Evolutionary conservation across 2,797 vertebrate genomes (phyloP).

Genomic region (Intellagama lesueurii): DNA sequence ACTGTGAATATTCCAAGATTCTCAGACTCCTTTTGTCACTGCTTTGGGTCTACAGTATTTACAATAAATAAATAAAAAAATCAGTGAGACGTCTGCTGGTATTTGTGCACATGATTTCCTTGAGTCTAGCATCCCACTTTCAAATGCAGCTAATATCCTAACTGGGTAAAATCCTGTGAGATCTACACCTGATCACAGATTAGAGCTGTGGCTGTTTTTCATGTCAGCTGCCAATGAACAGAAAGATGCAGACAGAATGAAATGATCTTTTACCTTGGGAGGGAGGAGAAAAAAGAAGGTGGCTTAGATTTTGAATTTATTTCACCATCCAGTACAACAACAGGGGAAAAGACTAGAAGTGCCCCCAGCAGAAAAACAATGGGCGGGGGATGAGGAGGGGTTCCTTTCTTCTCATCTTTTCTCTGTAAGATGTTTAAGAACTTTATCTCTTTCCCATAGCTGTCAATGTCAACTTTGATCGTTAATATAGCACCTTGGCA

Average conservation of each 20-base stretch:
- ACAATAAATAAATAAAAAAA: not conserved
- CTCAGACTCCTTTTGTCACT: not conserved
- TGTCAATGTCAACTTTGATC: constrained; percentile 74
- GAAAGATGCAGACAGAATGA: constrained; percentile 45
- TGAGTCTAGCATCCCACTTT: constrained; percentile 49
- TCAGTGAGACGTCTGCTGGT: constrained; percentile 10
- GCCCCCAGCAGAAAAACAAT: constrained; percentile 64
- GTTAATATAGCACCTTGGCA: constrained; percentile 64
- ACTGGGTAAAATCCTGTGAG: constrained; percentile 33
- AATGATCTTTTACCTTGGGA: constrained; percentile 41
- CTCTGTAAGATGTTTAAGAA: constrained; percentile 58
- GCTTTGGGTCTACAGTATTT: not conserved
- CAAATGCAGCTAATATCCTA: constrained; percentile 45
- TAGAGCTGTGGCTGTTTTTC: constrained; percentile 50
- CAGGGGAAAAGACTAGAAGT: constrained; percentile 66
- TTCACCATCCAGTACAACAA: constrained; percentile 52
- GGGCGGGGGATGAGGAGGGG: constrained; percentile 36
- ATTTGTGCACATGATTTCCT: constrained; percentile 43
- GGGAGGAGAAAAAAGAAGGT: not conserved
- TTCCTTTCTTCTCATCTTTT: constrained; percentile 63
- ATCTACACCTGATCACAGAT: constrained; percentile 50
- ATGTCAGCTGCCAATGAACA: constrained; percentile 38
- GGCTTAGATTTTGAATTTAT: constrained; percentile 44
- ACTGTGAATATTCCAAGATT: not conserved
- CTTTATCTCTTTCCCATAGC: constrained; percentile 70